phyloP scores from a whole-genome alignment of 2,797 vertebrate species.

The Pangasius mekongensis region DNA sequence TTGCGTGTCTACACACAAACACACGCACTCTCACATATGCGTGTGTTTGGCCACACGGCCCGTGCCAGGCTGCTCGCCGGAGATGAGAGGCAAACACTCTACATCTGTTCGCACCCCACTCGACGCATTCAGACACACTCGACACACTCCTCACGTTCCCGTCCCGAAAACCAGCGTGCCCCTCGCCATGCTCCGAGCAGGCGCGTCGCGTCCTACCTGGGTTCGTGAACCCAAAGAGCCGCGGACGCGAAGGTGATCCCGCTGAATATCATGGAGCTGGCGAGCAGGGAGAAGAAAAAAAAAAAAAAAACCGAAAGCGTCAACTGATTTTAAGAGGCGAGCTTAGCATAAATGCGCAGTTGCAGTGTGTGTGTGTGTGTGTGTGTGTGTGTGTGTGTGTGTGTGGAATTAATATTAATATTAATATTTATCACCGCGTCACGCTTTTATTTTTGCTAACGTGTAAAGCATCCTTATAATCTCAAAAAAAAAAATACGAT shows the following conservation, averaged over 20 bases:
- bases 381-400: neutral
- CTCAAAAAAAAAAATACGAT: neutral
- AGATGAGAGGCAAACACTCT: slow-evolving; percentile 39
- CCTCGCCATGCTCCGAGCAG: neutral
- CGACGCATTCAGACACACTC: slow-evolving; percentile 60
- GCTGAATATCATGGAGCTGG: neutral
- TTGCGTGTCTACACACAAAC: slow-evolving; percentile 46
- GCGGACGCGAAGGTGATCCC: neutral
- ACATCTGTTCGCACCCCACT: slow-evolving; percentile 60
- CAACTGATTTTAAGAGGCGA: neutral
- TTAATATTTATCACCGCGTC: neutral
- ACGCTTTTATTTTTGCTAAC: neutral
- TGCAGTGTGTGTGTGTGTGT: neutral
- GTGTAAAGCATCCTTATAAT: neutral
- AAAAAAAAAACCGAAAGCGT: too few relatives aligned
- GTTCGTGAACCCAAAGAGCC: neutral
- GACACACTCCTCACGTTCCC: neutral
- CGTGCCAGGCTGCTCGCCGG: slow-evolving; percentile 36
- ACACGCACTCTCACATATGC: slow-evolving; percentile 44
- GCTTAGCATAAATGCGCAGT: neutral
- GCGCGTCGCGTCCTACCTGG: neutral
- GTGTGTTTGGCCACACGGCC: slow-evolving; percentile 46
- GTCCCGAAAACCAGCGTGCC: neutral
- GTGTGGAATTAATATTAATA: neutral
- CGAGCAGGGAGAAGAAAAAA: neutral